Conservation (phyloP, 1,140 invertebrate species). For the Penaeus chinensis region DNA sequence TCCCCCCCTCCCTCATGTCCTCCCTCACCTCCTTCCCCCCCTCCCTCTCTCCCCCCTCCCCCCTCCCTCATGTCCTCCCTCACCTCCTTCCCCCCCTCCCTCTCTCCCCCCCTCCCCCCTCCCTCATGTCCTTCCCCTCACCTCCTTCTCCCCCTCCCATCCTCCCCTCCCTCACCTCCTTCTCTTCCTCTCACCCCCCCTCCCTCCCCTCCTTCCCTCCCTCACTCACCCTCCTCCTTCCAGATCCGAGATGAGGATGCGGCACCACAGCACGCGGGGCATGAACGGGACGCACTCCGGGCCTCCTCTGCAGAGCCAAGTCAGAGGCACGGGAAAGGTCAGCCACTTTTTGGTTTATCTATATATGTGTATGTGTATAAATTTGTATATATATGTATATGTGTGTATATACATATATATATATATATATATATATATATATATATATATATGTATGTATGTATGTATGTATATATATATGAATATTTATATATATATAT, state of each 20-base stretch:
- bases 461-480: neutral
- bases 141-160: neutral
- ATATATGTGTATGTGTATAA: too few species aligned
- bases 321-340: constrained; percentile 31
- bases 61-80: neutral
- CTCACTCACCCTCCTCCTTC: too few species aligned
- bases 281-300: constrained; percentile 47
- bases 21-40: neutral
- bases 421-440: too few species aligned
- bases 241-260: constrained; percentile 55
- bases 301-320: constrained; percentile 38
- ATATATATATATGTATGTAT: neutral
- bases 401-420: too few species aligned
- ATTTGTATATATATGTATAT: too few species aligned
- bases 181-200: neutral
- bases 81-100: neutral
- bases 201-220: neutral
- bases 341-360: neutral
- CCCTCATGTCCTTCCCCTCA: neutral
- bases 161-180: neutral
- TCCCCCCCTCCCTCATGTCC: neutral
- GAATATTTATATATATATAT: too few species aligned
- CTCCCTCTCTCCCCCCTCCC: neutral
- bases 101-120: neutral
- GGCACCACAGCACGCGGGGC: constrained; percentile 45